Conservation (phyloP, 2,797 vertebrate species). For the Hafferia zeledoni region DNA sequence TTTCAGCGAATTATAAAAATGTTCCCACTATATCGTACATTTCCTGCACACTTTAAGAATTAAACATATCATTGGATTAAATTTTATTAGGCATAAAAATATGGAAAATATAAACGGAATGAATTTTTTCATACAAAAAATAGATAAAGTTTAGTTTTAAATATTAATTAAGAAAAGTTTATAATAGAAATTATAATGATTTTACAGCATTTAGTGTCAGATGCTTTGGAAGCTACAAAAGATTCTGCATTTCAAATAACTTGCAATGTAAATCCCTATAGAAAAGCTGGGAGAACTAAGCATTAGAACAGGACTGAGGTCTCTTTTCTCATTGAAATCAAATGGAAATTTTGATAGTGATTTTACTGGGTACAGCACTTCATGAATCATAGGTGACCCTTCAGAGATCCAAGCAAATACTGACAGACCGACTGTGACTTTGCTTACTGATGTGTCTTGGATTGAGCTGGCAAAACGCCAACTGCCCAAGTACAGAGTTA, state of each 20-base stretch:
- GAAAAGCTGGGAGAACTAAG: not conserved
- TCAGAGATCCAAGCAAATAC: not conserved
- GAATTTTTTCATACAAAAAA: not conserved
- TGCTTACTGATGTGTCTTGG: not conserved
- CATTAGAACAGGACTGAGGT: not conserved
- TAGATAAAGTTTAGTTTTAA: not conserved
- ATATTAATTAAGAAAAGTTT: slow-evolving; percentile 3
- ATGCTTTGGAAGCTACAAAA: not conserved
- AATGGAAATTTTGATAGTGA: not conserved
- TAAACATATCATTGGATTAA: not conserved
- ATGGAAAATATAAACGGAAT: not conserved
- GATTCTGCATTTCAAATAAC: not conserved
- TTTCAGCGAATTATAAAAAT: not conserved
- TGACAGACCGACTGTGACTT: not conserved
- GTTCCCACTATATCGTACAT: not conserved
- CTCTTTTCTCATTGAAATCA: not conserved
- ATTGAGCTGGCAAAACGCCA: too few relatives aligned
- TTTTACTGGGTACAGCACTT: not conserved
- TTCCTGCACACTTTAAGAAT: not conserved
- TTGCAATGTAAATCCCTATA: not conserved
- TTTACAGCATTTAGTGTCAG: not conserved
- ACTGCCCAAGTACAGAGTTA: too few relatives aligned
- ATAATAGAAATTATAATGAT: not conserved
- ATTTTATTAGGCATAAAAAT: not conserved
- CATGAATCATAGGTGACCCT: not conserved